Conservation (phyloP, 2,888 invertebrate genomes). For the Cephus pulcher region DNA sequence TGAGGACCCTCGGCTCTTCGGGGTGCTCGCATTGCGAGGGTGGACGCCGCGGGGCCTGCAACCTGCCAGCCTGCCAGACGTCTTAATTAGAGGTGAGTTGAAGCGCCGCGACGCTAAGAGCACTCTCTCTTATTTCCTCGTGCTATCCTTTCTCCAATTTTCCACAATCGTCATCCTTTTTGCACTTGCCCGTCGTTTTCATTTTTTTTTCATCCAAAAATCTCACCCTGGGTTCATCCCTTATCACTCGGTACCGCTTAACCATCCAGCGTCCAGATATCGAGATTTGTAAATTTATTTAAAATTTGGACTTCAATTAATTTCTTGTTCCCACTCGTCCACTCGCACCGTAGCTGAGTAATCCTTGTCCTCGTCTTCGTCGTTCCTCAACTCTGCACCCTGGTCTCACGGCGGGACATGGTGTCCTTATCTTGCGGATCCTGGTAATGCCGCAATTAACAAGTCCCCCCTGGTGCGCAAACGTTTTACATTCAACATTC, state of each 20-base stretch:
- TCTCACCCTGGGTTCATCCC: no score
- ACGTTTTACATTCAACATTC: constrained; percentile 34
- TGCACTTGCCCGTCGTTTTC: no score
- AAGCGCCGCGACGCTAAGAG: constrained; percentile 44
- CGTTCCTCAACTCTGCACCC: constrained; percentile 11
- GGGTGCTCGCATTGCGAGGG: constrained; percentile 53
- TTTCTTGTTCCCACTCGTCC: no score
- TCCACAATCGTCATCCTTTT: no score
- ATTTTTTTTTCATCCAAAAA: no score
- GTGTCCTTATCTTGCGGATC: constrained; percentile 34
- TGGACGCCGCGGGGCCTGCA: constrained; percentile 55
- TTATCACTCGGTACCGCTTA: no score
- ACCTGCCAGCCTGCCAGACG: constrained; percentile 57
- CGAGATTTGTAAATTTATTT: no score
- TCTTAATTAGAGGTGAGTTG: constrained; percentile 65
- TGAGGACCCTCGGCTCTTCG: constrained; percentile 31
- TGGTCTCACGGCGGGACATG: constrained; percentile 19
- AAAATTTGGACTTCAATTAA: no score
- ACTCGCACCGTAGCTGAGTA: constrained; percentile 26
- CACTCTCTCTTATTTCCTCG: constrained; percentile 21
- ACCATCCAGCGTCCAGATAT: no score
- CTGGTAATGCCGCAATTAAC: constrained; percentile 37
- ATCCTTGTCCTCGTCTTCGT: constrained; percentile 35
- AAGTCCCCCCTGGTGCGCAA: constrained; percentile 19
- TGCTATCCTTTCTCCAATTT: neutral